These are phyloP conservation scores for Masticophis lateralis DNA, from an alignment of 2,797 vertebrate species.

Conservation along the genomic window DNA sequence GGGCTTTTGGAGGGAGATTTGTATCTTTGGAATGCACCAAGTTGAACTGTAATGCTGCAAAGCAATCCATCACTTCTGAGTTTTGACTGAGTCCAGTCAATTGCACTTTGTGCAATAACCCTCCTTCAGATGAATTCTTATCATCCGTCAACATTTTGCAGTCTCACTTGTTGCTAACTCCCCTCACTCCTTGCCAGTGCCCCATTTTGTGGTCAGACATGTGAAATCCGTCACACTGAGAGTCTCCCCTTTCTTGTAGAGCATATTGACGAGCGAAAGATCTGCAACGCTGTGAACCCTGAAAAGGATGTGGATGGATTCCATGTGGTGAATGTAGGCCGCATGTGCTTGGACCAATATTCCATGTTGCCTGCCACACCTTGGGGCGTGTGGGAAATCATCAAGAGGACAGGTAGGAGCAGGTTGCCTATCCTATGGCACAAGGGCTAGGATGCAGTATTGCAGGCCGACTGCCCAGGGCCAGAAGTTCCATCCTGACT, in stretches of 20 bases:
- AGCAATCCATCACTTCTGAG: background rate
- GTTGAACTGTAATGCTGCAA: background rate
- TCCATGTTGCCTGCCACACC: slow-evolving; percentile 96
- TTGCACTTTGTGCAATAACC: background rate
- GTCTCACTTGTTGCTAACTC: fast-evolving
- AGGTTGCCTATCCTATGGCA: fast-evolving
- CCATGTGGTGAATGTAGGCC: slow-evolving; percentile 92
- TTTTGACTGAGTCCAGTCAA: background rate
- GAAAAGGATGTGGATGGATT: slow-evolving; percentile 96
- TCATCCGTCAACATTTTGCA: background rate
- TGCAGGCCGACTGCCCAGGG: background rate
- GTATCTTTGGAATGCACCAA: background rate
- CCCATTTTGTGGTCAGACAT: background rate
- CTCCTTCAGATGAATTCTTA: background rate
- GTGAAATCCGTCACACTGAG: fast-evolving
- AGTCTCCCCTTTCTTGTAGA: slow-evolving; percentile 66
- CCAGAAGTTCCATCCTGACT: too few species aligned
- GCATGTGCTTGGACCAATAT: slow-evolving; percentile 94
- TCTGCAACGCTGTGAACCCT: slow-evolving; percentile 91
- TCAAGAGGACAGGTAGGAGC: slow-evolving; percentile 88
- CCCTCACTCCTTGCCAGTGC: background rate
- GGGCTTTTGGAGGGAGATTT: background rate
- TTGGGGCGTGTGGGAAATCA: slow-evolving; percentile 95
- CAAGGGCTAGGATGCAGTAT: background rate
- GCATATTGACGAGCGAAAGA: slow-evolving; percentile 86